phyloP scores from a whole-genome alignment of 1,140 invertebrate species.

The Brachionus plicatilis region DNA sequence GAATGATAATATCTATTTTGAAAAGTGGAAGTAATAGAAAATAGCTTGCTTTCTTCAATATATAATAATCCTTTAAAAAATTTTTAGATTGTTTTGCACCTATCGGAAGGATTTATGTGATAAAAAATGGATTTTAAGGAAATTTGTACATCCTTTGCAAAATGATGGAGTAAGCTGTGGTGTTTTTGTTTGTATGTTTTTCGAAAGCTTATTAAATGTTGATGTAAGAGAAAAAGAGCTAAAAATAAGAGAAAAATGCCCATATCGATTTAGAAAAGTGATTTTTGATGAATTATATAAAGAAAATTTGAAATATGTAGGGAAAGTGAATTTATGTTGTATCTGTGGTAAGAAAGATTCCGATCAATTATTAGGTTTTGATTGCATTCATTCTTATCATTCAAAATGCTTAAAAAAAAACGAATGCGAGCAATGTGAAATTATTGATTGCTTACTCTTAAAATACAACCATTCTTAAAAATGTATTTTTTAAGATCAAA shows the following conservation, averaged over 20 bases:
- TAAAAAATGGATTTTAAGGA: neutral
- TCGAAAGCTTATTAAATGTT: neutral
- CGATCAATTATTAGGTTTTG: neutral
- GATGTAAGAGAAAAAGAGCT: neutral
- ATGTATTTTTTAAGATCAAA: neutral
- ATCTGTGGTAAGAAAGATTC: neutral
- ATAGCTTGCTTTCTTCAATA: neutral
- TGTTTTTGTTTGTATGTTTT: too few relatives aligned
- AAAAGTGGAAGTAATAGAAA: constrained; percentile 24
- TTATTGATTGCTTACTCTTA: neutral
- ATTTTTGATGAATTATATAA: neutral
- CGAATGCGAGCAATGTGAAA: neutral
- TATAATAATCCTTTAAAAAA: neutral
- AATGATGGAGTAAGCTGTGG: too few relatives aligned
- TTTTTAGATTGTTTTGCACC: constrained; percentile 4
- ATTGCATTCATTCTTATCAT: constrained; percentile 7
- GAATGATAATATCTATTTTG: too few relatives aligned
- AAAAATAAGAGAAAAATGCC: neutral
- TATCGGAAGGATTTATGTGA: neutral
- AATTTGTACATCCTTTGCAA: neutral
- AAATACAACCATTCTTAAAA: neutral
- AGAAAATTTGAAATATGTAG: neutral
- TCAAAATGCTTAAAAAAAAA: neutral
- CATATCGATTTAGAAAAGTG: neutral
- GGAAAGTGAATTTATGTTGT: neutral